phyloP scores from a whole-genome alignment of 2,888 invertebrate genomes.

The Salticus scenicus region DNA sequence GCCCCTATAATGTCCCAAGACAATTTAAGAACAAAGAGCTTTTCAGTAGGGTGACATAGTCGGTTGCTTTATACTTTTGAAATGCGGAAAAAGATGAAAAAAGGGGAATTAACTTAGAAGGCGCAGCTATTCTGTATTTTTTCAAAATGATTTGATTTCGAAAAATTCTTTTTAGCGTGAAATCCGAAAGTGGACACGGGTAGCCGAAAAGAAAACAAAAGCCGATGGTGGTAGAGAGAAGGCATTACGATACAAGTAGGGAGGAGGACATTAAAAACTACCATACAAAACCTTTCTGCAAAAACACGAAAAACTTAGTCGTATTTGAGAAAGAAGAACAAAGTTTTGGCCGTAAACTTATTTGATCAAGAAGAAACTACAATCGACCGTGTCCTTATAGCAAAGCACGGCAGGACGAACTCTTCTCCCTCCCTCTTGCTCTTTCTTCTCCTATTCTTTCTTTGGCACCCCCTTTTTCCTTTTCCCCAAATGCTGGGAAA shows the following conservation, averaged over 20 bases:
- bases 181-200: conserved; percentile 62
- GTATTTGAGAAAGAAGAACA: conserved; percentile 68
- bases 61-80: conserved; percentile 42
- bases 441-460: conserved; percentile 60
- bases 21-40: conserved; percentile 36
- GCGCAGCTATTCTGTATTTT: conserved; percentile 4
- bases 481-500: conserved; percentile 58
- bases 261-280: conserved; percentile 50
- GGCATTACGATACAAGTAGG: neutral
- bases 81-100: conserved; percentile 22
- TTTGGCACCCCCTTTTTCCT: conserved; percentile 52
- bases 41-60: conserved; percentile 57
- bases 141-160: conserved; percentile 41
- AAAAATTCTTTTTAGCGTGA: conserved; percentile 50
- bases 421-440: conserved; percentile 16
- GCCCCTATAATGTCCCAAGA: conserved; percentile 22
- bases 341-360: conserved; percentile 70
- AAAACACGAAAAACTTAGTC: conserved; percentile 67
- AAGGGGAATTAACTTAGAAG: conserved; percentile 16
- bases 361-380: conserved; percentile 70
- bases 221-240: neutral
- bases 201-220: conserved; percentile 43
- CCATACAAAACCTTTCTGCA: conserved; percentile 40
- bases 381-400: conserved; percentile 69
- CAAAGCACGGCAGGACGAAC: conserved; percentile 48